Evolutionary conservation across 2,888 invertebrate species (phyloP).

Genomic region (Patella caerulea): DNA sequence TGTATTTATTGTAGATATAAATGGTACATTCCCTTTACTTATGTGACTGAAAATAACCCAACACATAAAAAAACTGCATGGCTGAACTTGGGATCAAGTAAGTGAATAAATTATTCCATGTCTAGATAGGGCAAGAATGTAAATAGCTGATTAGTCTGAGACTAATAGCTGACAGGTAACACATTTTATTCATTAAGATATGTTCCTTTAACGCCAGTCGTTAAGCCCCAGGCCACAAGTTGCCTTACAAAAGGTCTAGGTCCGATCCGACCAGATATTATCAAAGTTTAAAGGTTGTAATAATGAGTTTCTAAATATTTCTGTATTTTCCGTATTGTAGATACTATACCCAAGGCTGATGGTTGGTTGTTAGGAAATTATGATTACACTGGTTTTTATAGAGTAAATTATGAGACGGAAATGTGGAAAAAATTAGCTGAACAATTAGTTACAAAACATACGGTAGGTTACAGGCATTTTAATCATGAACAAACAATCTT

Average conservation of each 20-base stretch:
- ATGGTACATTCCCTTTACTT: constrained; percentile 70
- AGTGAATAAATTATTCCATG: not conserved
- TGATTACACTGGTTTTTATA: constrained; percentile 72
- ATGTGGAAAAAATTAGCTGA: constrained; percentile 70
- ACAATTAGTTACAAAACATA: constrained; percentile 74
- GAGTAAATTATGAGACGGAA: constrained; percentile 70
- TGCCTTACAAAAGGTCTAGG: too few relatives aligned
- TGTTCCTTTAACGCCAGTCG: too few relatives aligned
- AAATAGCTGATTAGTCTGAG: not conserved
- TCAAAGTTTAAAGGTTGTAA: too few relatives aligned
- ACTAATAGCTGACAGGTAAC: not conserved
- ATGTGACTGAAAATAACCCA: constrained; percentile 49
- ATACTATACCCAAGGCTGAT: constrained; percentile 43
- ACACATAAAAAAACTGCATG: constrained; percentile 46
- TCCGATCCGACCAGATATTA: too few relatives aligned
- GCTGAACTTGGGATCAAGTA: constrained; percentile 63
- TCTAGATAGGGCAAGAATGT: not conserved
- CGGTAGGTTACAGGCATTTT: constrained; percentile 66
- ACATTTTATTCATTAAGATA: not conserved
- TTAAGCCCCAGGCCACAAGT: too few relatives aligned
- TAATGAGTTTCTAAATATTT: not conserved
- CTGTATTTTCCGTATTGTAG: constrained; percentile 29
- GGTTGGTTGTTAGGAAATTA: constrained; percentile 70
- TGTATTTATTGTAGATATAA: constrained; percentile 56
- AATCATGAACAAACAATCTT: too few relatives aligned